phyloP scores from a whole-genome alignment of 2,113 vertebrate genomes.

The Grantiella picta region DNA sequence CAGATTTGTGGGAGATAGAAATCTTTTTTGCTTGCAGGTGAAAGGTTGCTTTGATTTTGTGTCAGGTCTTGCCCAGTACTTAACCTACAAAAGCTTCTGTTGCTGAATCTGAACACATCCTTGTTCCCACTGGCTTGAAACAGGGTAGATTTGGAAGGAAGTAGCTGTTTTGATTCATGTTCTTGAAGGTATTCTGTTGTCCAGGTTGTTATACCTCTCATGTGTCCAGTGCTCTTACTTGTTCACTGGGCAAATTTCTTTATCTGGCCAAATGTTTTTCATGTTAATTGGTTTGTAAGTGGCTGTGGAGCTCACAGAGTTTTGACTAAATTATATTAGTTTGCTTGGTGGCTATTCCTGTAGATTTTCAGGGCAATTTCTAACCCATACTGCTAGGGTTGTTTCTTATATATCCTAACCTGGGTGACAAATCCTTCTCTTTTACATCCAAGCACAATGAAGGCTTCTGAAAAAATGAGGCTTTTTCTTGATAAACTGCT shows the following conservation, averaged over 20 bases:
- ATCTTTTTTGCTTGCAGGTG: neutral
- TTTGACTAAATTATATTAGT: accelerated
- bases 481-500: neutral
- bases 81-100: neutral
- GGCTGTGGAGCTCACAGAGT: neutral
- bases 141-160: neutral
- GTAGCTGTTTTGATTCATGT: neutral
- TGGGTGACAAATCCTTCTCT: neutral
- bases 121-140: neutral
- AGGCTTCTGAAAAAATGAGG: neutral
- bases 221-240: neutral
- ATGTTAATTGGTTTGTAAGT: neutral
- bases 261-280: neutral
- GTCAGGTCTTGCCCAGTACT: neutral
- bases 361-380: neutral
- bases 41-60: neutral
- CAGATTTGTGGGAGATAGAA: neutral
- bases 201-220: neutral
- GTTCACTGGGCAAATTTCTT: neutral
- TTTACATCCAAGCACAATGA: neutral
- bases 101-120: neutral
- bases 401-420: neutral
- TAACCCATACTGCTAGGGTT: neutral
- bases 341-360: neutral
- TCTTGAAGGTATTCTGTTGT: neutral